Percentiles rank a stretch among this genome's conserved stretches.
These are phyloP conservation scores for Knipowitschia caucasica DNA, from an alignment of 2,797 vertebrate genomes.

Conservation along the genomic window DNA sequence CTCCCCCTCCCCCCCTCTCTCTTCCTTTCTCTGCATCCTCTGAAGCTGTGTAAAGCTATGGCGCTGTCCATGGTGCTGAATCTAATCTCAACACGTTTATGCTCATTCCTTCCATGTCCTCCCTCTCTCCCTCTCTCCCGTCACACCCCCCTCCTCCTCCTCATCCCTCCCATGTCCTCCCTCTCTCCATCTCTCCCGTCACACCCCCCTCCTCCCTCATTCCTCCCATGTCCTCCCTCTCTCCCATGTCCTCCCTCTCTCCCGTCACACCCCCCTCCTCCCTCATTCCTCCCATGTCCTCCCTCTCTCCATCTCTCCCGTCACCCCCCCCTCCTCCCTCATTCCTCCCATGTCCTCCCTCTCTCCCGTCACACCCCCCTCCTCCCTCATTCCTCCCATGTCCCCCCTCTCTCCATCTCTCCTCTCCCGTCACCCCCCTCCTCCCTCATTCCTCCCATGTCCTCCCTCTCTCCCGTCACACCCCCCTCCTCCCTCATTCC, in stretches of 20 bases:
- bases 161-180: background rate
- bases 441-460: background rate
- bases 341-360: too few relatives aligned
- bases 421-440: background rate
- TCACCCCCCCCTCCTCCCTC: too few relatives aligned
- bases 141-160: too few relatives aligned
- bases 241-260: background rate
- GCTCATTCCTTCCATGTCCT: background rate
- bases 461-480: background rate
- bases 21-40: background rate
- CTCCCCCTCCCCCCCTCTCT: background rate
- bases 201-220: too few relatives aligned
- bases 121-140: too few relatives aligned
- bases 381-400: too few relatives aligned
- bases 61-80: slow-evolving; percentile 5
- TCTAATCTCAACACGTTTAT: background rate
- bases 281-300: too few relatives aligned
- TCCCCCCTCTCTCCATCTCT: background rate
- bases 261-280: too few relatives aligned
- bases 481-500: too few relatives aligned
- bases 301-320: too few relatives aligned
- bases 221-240: too few relatives aligned
- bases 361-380: too few relatives aligned
- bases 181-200: background rate
- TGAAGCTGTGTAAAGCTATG: background rate